Evolutionary conservation across 2,113 vertebrate species (phyloP).

Genomic region (Eulacestoma nigropectus): DNA sequence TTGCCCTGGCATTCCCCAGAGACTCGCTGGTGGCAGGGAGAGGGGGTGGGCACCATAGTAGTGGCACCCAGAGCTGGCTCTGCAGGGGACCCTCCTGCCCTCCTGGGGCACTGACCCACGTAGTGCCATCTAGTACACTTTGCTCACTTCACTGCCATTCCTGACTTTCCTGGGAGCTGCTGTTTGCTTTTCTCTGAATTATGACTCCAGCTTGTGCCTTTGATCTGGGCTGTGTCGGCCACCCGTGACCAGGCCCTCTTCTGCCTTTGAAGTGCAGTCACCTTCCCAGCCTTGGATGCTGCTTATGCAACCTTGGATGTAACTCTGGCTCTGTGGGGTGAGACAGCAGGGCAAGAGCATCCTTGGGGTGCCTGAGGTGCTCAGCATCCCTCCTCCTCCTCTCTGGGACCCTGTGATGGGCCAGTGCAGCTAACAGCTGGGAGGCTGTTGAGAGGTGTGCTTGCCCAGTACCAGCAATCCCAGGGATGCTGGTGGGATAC

Average conservation of each 20-base stretch:
- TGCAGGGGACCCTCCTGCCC: neutral
- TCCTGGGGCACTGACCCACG: constrained; percentile 57
- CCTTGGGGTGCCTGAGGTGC: neutral
- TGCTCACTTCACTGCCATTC: constrained; percentile 55
- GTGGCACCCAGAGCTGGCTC: neutral
- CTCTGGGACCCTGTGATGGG: neutral
- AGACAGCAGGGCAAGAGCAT: neutral
- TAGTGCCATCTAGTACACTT: constrained; percentile 59
- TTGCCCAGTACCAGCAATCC: neutral
- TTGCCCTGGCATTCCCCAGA: neutral
- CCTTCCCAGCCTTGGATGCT: neutral
- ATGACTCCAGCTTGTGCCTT: constrained; percentile 70
- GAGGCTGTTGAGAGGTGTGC: neutral
- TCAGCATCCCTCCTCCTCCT: neutral
- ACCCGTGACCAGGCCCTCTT: constrained; percentile 46
- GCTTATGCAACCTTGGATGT: neutral
- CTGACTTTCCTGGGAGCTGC: constrained; percentile 58
- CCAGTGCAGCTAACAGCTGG: rapidly evolving
- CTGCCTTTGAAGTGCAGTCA: constrained; percentile 49
- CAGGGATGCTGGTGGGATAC: neutral
- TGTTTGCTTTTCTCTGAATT: constrained; percentile 75
- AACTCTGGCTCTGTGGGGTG: neutral
- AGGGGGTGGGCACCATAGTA: neutral
- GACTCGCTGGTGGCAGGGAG: neutral
- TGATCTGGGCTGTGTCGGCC: constrained; percentile 64